These are phyloP conservation scores for Enteromius thamalakanensis DNA, from an alignment of 2,797 vertebrate species.

Conservation along the genomic window DNA sequence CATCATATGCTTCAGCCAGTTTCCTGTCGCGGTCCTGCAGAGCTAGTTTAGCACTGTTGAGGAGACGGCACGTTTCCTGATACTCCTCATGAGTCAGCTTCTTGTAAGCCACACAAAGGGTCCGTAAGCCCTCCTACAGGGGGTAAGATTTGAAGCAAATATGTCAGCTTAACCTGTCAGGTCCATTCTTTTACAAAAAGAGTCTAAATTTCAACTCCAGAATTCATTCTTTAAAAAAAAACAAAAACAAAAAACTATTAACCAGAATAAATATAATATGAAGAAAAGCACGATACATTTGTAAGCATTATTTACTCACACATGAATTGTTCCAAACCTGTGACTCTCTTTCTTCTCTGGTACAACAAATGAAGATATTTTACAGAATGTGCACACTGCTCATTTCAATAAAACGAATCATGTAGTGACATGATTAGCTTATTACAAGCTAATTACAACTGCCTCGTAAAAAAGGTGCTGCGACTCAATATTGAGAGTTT, in stretches of 20 bases:
- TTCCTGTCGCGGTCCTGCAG: slow-evolving; percentile 92
- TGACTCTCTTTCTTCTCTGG: neutral
- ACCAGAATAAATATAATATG: neutral
- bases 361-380: slow-evolving; percentile 2
- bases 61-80: slow-evolving; percentile 72
- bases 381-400: neutral
- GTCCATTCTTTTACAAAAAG: slow-evolving; percentile 7
- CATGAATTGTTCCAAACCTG: neutral
- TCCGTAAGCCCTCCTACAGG: slow-evolving; percentile 91
- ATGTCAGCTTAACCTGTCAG: neutral
- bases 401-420: neutral
- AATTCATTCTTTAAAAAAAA: neutral
- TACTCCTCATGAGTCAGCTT: slow-evolving; percentile 83
- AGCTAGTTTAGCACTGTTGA: slow-evolving; percentile 85
- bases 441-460: neutral
- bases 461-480: neutral
- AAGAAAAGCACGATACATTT: neutral
- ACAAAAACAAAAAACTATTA: neutral
- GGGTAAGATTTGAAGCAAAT: neutral
- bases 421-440: neutral
- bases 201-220: neutral
- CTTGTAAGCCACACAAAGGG: slow-evolving; percentile 92
- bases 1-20: slow-evolving; percentile 90
- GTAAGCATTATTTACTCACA: neutral
- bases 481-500: neutral